These are phyloP conservation scores for Podargus strigoides DNA, from an alignment of 2,797 vertebrate species.

Conservation along the genomic window DNA sequence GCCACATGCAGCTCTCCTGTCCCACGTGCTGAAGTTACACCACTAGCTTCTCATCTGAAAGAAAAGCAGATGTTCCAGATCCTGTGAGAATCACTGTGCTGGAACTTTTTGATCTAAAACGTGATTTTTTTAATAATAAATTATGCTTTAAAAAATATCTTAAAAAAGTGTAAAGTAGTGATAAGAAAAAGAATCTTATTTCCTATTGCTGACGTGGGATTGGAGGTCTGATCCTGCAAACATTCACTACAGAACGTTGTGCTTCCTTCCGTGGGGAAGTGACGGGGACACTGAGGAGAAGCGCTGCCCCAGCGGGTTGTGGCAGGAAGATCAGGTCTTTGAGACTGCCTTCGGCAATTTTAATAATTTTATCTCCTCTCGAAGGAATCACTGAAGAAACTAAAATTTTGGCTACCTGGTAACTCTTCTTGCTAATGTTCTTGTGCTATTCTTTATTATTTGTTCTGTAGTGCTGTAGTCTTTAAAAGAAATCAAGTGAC, in stretches of 20 bases:
- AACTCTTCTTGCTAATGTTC: not conserved
- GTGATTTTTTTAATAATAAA: not conserved
- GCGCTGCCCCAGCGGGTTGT: not conserved
- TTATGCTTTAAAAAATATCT: not conserved
- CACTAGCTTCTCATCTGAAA: not conserved
- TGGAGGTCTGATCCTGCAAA: not conserved
- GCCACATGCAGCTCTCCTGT: not conserved
- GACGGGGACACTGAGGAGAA: not conserved
- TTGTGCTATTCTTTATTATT: not conserved
- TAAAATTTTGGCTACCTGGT: not conserved
- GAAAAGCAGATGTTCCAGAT: not conserved
- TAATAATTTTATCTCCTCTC: not conserved
- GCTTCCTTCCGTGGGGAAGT: not conserved
- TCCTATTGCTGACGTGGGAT: not conserved
- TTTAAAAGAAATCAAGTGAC: constrained; percentile 38
- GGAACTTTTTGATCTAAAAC: not conserved
- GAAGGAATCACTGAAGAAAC: not conserved
- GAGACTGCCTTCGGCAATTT: not conserved
- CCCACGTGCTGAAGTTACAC: not conserved
- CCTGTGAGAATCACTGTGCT: not conserved
- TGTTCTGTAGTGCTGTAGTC: constrained; percentile 62
- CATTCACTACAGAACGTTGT: not conserved
- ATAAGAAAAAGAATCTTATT: not conserved
- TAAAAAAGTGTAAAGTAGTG: not conserved
- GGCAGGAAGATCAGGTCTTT: not conserved